Percentiles rank a stretch among this genome's conserved stretches.
Evolutionary conservation across 2,113 vertebrate genomes (phyloP).

Genomic region (Cyanistes caeruleus): DNA sequence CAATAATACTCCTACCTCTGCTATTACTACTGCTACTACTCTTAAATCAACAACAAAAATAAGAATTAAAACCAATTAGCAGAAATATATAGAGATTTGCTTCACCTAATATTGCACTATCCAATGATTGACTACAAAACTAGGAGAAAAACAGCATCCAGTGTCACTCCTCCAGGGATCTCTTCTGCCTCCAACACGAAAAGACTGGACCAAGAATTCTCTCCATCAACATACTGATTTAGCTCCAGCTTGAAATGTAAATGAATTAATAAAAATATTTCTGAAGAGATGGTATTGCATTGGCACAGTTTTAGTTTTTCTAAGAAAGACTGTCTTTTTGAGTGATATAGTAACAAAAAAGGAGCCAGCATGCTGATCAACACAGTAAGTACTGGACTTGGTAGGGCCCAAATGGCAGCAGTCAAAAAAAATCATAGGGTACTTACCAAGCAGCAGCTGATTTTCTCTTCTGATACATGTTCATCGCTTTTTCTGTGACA

Average conservation of each 20-base stretch:
- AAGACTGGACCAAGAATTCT: neutral
- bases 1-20: neutral
- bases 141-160: neutral
- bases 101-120: neutral
- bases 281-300: neutral
- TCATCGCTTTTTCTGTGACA: conserved; percentile 42
- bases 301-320: neutral
- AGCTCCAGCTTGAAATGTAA: neutral
- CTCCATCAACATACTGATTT: neutral
- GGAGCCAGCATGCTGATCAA: neutral
- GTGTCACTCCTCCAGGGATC: neutral
- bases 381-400: neutral
- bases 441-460: conserved; percentile 38
- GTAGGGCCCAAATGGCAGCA: conserved; percentile 35
- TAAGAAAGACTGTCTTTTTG: neutral
- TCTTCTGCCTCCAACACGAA: neutral
- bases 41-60: neutral
- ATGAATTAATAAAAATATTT: neutral
- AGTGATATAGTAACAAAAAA: neutral
- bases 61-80: neutral
- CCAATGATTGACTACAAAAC: neutral
- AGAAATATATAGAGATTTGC: neutral
- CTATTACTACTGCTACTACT: neutral
- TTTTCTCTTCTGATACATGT: conserved; percentile 43
- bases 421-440: conserved; percentile 51